A percentile compares a stretch with the other conserved stretches of the same genome.
Evolutionary conservation across 2,888 invertebrate genomes (phyloP).

Genomic region (Dolichopus griseipennis): DNA sequence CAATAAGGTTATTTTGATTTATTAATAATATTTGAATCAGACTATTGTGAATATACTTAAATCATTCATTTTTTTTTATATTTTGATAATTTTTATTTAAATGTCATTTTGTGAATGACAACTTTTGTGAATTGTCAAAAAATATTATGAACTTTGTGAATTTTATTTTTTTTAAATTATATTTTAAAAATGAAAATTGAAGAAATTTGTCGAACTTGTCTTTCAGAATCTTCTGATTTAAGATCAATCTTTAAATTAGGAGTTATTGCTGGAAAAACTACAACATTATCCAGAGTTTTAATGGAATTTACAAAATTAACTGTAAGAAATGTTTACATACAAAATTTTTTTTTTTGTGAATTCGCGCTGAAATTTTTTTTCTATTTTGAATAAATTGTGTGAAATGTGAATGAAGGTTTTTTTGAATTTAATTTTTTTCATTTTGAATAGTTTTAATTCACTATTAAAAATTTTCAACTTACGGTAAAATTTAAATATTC

Average conservation of each 20-base stretch:
- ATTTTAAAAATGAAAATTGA: not conserved
- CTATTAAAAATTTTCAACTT: not conserved
- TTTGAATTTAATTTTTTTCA: slow-evolving; percentile 1
- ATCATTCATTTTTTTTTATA: no score
- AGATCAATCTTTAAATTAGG: slow-evolving; percentile 16
- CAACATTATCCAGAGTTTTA: slow-evolving; percentile 15
- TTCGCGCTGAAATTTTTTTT: not conserved
- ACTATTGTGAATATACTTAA: no score
- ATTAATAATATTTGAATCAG: no score
- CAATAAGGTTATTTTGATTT: no score
- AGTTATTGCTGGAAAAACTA: slow-evolving; percentile 17
- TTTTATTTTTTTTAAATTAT: not conserved
- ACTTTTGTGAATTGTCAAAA: not conserved
- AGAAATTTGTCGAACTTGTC: slow-evolving; percentile 18
- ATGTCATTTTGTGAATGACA: slow-evolving; percentile 6
- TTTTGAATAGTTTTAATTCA: slow-evolving; percentile 11
- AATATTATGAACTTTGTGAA: not conserved
- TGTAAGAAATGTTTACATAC: slow-evolving; percentile 9
- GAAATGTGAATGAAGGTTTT: slow-evolving; percentile 16
- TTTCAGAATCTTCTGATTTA: slow-evolving; percentile 13
- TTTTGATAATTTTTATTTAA: not conserved
- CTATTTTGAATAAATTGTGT: slow-evolving; percentile 11
- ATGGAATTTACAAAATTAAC: slow-evolving; percentile 12
- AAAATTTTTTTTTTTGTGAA: not conserved
- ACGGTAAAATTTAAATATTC: slow-evolving; percentile 6